Base-by-base conservation (phyloP, 2,888 invertebrate genomes). In the Dolichopus griseipennis region DNA sequence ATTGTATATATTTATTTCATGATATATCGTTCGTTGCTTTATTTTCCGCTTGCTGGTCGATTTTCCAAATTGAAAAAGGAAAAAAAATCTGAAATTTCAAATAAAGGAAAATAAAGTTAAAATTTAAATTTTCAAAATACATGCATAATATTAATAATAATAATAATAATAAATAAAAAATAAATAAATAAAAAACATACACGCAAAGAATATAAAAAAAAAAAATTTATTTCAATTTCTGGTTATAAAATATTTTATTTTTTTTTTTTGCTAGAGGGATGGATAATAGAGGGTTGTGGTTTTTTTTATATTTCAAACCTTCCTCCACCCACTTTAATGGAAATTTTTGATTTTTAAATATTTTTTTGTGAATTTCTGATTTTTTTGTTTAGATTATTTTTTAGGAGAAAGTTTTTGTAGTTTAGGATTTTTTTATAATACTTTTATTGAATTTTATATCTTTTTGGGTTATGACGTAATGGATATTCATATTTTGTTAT, bases 211-310 rank as follows among this genome's bases (percentile, higher is more conserved):
- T 10, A 43, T 10, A 52, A 52, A n/a, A 52, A 52, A 1, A 37
- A 52, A 52, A 52, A 52, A 52, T 52, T 52, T 52, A 52, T 52
- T 52, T 52, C 52, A 52, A 52, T 52, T 52, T 52, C 52, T 52
- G 52, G 52, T 52, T 52, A 52, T 18, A 52, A 27, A 52, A 52
- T 52, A n/a, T n/a, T n/a, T n/a, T n/a, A n/a, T n/a, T n/a, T n/a
- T n/a, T n/a, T n/a, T n/a, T n/a, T 52, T 52, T 52, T 6, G 52
- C 52, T 52, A n/a, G 18, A 52, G 52, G 52, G 52, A 52, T 52
- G 52, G 41, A 12, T 41, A 15, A 52, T n/a, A 12, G 52, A 52
- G 52, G 52, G 52, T 52, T 52, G 52, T 52, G 52, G 52, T n/a
- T 52, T 52, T 52, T 18, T 52, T 52, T 18, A 52, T 12, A 12